phyloP scores from a whole-genome alignment of 2,888 invertebrate species.

The Hypselothyrea guttata region DNA sequence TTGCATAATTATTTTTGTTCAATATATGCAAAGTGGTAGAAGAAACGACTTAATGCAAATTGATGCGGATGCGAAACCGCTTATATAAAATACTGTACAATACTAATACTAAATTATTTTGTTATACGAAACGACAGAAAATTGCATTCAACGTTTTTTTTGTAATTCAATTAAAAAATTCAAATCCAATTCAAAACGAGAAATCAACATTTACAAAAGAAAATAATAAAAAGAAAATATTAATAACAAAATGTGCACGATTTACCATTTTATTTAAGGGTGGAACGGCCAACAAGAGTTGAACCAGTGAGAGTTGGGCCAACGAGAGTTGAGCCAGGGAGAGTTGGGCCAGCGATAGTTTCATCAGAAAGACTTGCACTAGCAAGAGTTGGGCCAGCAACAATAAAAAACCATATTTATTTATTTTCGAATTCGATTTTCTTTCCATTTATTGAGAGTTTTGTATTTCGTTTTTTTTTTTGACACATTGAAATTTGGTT shows the following conservation, averaged over 20 bases:
- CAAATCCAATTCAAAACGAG: constrained; percentile 67
- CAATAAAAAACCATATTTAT: background rate
- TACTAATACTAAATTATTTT: constrained; percentile 82
- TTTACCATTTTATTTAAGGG: background rate
- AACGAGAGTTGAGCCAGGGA: no score
- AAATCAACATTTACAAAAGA: constrained; percentile 74
- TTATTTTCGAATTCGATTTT: constrained; percentile 59
- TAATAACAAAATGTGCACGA: constrained; percentile 53
- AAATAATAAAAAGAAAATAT: constrained; percentile 36
- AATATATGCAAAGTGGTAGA: constrained; percentile 65
- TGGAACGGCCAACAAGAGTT: no score
- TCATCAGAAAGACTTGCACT: no score
- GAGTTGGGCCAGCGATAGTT: no score
- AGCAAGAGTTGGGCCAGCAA: no score
- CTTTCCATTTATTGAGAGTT: constrained; percentile 48
- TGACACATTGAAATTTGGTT: constrained; percentile 75
- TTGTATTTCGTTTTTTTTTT: constrained; percentile 42
- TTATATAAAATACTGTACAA: constrained; percentile 80
- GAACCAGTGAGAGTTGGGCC: no score
- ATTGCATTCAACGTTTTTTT: constrained; percentile 71
- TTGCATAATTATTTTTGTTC: constrained; percentile 69
- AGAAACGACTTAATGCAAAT: constrained; percentile 40
- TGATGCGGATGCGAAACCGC: constrained; percentile 52
- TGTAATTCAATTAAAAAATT: constrained; percentile 72
- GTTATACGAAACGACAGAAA: constrained; percentile 72